A percentile compares a stretch with the other conserved stretches of the same genome.
Conservation (phyloP, 1,140 invertebrate species). For the Atopsyche davidsoni region DNA sequence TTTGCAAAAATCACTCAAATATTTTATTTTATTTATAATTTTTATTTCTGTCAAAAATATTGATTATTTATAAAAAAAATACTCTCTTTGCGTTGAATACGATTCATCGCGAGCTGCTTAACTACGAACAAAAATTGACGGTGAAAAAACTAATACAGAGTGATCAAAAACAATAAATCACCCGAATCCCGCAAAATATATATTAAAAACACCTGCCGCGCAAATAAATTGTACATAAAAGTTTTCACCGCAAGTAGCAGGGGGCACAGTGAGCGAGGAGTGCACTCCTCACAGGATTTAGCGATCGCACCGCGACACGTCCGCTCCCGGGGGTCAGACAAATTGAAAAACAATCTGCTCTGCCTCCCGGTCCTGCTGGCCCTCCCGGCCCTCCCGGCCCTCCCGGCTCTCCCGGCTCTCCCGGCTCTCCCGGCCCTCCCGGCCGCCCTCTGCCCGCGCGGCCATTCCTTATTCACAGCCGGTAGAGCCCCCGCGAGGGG, state of each 20-base stretch:
- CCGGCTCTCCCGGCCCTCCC: slow-evolving; percentile 15
- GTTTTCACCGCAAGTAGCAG: slow-evolving; percentile 2
- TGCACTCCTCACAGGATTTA: slow-evolving; percentile 24
- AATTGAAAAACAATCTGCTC: slow-evolving; percentile 32
- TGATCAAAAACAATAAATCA: too few relatives aligned
- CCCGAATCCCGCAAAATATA: too few relatives aligned
- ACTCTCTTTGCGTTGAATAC: too few relatives aligned
- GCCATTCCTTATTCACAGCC: slow-evolving; percentile 29
- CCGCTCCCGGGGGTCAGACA: slow-evolving; percentile 27
- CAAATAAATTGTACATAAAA: too few relatives aligned
- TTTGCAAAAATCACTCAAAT: too few relatives aligned
- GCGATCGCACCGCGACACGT: slow-evolving; percentile 25
- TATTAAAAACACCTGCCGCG: too few relatives aligned
- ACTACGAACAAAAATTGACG: too few relatives aligned
- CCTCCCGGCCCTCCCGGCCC: slow-evolving; percentile 15
- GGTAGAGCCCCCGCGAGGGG: slow-evolving; percentile 16
- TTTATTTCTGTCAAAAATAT: too few relatives aligned
- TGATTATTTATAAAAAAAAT: too few relatives aligned
- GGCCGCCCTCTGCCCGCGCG: slow-evolving; percentile 8
- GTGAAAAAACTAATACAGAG: too few relatives aligned
- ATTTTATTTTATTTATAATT: too few relatives aligned
- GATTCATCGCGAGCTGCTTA: too few relatives aligned
- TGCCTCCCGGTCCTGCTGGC: slow-evolving; percentile 12
- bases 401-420: slow-evolving; percentile 14
- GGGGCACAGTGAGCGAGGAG: slow-evolving; percentile 3